Percentiles rank a stretch among this genome's conserved stretches.
Evolutionary conservation across 2,888 invertebrate species (phyloP).

Genomic region (Drosophila ezoana): DNA sequence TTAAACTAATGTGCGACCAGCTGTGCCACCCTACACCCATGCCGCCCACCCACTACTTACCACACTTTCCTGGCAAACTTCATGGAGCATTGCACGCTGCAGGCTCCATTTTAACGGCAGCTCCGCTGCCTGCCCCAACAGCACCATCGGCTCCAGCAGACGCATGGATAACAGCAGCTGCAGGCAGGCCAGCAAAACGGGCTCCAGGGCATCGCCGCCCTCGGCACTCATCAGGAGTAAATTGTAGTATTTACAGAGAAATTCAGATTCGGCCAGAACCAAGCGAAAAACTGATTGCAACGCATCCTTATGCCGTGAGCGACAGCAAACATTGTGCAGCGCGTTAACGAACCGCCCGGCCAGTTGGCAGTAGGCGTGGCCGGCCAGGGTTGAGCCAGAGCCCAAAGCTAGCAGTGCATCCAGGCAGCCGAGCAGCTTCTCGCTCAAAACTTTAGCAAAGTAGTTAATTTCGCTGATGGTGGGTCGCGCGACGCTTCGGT

Average conservation of each 20-base stretch:
- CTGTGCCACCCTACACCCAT: slow-evolving; percentile 1
- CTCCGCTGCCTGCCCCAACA: slow-evolving; percentile 65
- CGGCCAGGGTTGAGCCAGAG: slow-evolving; percentile 28
- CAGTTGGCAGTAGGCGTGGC: slow-evolving; percentile 75
- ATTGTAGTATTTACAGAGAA: slow-evolving; percentile 82
- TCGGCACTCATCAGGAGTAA: slow-evolving; percentile 64
- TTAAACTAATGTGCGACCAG: slow-evolving; percentile 71
- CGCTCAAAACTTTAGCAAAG: slow-evolving; percentile 84
- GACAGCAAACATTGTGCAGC: slow-evolving; percentile 81
- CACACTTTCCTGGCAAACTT: slow-evolving; percentile 78
- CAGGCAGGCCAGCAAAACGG: slow-evolving; percentile 75
- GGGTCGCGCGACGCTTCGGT: slow-evolving; percentile 42
- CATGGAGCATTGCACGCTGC: slow-evolving; percentile 76
- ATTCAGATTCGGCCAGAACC: slow-evolving; percentile 81
- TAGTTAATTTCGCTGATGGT: slow-evolving; percentile 83
- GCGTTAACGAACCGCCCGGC: slow-evolving; percentile 82
- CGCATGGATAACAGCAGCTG: slow-evolving; percentile 81
- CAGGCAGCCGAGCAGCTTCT: slow-evolving; percentile 82
- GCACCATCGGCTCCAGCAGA: slow-evolving; percentile 76
- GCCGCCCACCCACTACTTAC: slow-evolving; percentile 45
- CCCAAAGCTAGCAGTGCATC: slow-evolving; percentile 64
- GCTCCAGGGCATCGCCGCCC: slow-evolving; percentile 52
- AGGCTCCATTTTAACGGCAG: slow-evolving; percentile 67
- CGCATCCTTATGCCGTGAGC: slow-evolving; percentile 80
- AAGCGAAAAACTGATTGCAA: slow-evolving; percentile 81